phyloP scores from a whole-genome alignment of 2,888 invertebrate genomes.

The Eubasilissa splendida region DNA sequence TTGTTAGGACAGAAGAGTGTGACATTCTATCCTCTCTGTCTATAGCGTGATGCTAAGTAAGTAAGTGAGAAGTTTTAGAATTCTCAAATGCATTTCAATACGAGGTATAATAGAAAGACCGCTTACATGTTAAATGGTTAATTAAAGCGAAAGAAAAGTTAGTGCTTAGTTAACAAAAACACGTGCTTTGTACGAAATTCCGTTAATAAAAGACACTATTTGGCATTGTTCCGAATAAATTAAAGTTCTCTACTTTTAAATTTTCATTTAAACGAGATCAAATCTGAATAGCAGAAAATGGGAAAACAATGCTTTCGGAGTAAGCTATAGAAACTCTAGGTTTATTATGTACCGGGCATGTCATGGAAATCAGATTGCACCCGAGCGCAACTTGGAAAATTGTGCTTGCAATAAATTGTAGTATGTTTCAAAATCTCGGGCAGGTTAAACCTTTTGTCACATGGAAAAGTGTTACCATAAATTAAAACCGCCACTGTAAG shows the following conservation, averaged over 20 bases:
- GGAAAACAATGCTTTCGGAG: slow-evolving; percentile 13
- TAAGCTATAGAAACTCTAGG: not conserved
- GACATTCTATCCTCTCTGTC: too few species aligned
- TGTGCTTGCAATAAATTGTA: not conserved
- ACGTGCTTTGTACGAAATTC: not conserved
- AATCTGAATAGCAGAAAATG: slow-evolving; percentile 29
- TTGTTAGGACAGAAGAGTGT: too few species aligned
- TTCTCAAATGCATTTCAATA: too few species aligned
- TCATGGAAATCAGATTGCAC: slow-evolving; percentile 32
- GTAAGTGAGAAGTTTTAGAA: too few species aligned
- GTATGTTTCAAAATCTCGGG: too few species aligned
- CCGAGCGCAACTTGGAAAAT: slow-evolving; percentile 5
- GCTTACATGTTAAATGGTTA: too few species aligned
- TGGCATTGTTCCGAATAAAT: not conserved
- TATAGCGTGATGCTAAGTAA: too few species aligned
- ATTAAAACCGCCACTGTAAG: too few species aligned
- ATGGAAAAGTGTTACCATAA: too few species aligned
- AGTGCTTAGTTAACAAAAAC: not conserved
- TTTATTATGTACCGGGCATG: slow-evolving; percentile 9
- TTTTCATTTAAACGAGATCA: slow-evolving; percentile 23
- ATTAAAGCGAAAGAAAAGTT: too few species aligned
- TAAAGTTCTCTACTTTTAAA: not conserved
- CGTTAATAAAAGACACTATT: slow-evolving; percentile 1
- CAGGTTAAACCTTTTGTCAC: too few species aligned
- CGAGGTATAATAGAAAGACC: too few species aligned